A percentile compares a stretch with the other conserved stretches of the same genome.
Conservation (phyloP, 2,888 invertebrate species). For the Callosobruchus maculatus region DNA sequence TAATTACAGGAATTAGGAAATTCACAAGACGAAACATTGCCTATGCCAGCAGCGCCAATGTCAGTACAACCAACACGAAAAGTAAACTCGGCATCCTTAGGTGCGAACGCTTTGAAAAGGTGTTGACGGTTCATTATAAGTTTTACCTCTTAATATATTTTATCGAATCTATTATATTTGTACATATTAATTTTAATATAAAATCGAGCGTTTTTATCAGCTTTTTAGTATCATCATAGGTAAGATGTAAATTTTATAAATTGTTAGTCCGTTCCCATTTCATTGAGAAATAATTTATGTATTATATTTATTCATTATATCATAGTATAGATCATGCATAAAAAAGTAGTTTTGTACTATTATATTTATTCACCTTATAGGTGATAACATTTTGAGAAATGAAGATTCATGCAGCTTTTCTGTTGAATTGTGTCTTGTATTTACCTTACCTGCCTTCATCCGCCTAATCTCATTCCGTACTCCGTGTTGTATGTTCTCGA, state of each 20-base stretch:
- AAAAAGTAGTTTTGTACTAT: conserved; percentile 33
- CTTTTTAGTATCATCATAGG: conserved; percentile 17
- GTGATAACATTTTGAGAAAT: conserved; percentile 14
- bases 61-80: conserved; percentile 83
- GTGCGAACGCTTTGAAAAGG: conserved; percentile 66
- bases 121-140: conserved; percentile 54
- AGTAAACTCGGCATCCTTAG: conserved; percentile 63
- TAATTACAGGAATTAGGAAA: conserved; percentile 69
- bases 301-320: conserved; percentile 30
- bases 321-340: conserved; percentile 27
- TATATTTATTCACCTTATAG: conserved; percentile 35
- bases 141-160: conserved; percentile 38
- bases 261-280: conserved; percentile 22
- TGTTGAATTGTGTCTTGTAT: neutral
- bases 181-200: conserved; percentile 33
- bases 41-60: conserved; percentile 67
- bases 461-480: too few relatives aligned
- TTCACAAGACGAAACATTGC: conserved; percentile 51
- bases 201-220: conserved; percentile 25
- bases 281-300: conserved; percentile 27
- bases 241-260: conserved; percentile 27
- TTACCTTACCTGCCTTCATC: neutral
- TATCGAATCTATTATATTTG: conserved; percentile 39
- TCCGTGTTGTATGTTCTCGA: too few relatives aligned
- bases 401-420: conserved; percentile 20